Evolutionary conservation across 2,888 invertebrate species (phyloP).

Genomic region (Eudasyphora cyanicolor): DNA sequence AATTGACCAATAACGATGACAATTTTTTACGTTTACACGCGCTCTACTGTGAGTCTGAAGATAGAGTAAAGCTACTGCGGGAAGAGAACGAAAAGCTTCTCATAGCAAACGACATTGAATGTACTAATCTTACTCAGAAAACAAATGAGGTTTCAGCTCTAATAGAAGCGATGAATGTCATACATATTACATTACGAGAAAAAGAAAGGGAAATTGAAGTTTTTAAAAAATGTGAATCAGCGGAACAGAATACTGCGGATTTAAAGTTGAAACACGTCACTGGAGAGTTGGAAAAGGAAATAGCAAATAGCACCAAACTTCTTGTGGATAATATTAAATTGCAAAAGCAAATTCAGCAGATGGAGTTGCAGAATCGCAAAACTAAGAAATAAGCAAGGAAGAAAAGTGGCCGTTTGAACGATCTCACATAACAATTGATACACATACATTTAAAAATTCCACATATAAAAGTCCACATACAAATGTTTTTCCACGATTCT

Average conservation of each 20-base stretch:
- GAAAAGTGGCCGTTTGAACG: too few species aligned
- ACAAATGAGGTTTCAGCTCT: background rate
- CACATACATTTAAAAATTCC: too few species aligned
- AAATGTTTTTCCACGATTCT: too few species aligned
- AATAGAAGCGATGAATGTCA: background rate
- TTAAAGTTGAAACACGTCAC: constrained; percentile 41
- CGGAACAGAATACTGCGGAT: background rate
- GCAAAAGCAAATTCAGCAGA: constrained; percentile 10
- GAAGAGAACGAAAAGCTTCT: background rate
- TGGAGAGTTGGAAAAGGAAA: constrained; percentile 49
- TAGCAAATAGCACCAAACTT: constrained; percentile 26
- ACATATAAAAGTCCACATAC: too few species aligned
- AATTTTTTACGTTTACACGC: constrained; percentile 1
- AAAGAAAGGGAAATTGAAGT: background rate
- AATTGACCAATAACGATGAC: background rate
- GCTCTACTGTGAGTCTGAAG: background rate
- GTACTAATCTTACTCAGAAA: background rate
- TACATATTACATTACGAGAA: background rate
- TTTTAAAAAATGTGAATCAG: background rate
- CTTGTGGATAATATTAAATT: constrained; percentile 50
- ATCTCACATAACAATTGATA: too few species aligned
- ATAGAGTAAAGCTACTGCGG: background rate
- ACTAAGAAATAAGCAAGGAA: too few species aligned
- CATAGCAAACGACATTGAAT: background rate
- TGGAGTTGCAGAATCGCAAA: constrained; percentile 17